Conservation (phyloP, 64 coral and sea anemone genomes). For the Platygyra sinensis region DNA sequence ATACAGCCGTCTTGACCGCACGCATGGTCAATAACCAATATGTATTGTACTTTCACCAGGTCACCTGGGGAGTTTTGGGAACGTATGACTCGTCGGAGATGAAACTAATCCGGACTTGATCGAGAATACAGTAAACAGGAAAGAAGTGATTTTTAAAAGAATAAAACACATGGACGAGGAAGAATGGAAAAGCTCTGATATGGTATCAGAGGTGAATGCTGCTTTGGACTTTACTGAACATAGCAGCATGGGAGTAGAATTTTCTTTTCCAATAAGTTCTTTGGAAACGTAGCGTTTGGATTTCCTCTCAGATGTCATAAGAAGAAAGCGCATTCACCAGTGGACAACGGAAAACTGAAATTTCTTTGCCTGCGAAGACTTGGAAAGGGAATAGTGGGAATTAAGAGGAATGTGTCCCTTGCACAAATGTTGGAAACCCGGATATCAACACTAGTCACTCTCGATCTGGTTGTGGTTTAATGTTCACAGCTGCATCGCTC, state of each 20-base stretch:
- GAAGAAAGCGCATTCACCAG: too few relatives aligned
- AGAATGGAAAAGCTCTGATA: conserved; percentile 28
- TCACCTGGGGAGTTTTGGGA: conserved; percentile 67
- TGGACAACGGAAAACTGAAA: too few relatives aligned
- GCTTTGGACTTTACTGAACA: conserved; percentile 53
- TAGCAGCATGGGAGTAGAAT: neutral
- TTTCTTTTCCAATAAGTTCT: neutral
- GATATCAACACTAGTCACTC: too few relatives aligned
- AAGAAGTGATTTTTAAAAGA: conserved; percentile 30
- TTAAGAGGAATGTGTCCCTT: too few relatives aligned
- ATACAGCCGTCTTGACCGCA: too few relatives aligned
- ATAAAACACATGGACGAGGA: conserved; percentile 11
- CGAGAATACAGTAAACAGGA: conserved; percentile 39
- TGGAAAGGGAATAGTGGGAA: too few relatives aligned
- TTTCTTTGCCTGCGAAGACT: too few relatives aligned
- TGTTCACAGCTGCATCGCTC: too few relatives aligned
- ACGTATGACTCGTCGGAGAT: conserved; percentile 47
- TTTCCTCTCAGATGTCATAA: neutral
- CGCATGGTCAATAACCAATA: too few relatives aligned
- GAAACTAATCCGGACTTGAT: conserved; percentile 37
- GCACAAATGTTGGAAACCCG: too few relatives aligned
- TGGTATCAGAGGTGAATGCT: conserved; percentile 4
- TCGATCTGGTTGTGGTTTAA: too few relatives aligned
- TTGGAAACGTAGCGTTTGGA: neutral
- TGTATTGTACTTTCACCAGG: conserved; percentile 20